Conservation (phyloP, 2,113 vertebrate genomes). For the Aspiorhynchus laticeps region DNA sequence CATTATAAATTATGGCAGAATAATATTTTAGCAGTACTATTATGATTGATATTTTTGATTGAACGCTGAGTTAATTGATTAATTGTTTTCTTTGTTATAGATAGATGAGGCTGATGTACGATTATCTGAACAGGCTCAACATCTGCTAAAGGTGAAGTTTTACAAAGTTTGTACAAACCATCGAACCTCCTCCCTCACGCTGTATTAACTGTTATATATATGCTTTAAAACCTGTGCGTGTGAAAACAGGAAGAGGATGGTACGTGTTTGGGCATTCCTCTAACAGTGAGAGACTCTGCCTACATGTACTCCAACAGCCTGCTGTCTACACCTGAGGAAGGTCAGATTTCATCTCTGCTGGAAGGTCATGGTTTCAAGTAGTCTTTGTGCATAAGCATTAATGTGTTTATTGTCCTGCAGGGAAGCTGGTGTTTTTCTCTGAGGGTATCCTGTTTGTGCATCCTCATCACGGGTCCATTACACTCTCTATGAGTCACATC, state of each 20-base stretch:
- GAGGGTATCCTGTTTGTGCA: slow-evolving; percentile 87
- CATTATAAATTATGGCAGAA: neutral
- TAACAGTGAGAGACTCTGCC: slow-evolving; percentile 81
- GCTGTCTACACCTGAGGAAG: slow-evolving; percentile 85
- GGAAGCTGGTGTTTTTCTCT: slow-evolving; percentile 89
- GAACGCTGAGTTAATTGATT: neutral
- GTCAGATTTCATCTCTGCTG: slow-evolving; percentile 65
- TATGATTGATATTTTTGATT: neutral
- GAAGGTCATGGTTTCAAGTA: neutral
- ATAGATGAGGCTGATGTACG: slow-evolving; percentile 90
- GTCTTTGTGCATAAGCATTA: neutral
- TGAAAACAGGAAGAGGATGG: slow-evolving; percentile 73
- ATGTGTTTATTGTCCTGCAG: slow-evolving; percentile 65
- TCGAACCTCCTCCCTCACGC: neutral
- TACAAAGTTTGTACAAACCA: neutral
- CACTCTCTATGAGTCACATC: slow-evolving; percentile 84
- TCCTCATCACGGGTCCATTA: slow-evolving; percentile 81
- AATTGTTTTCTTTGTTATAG: slow-evolving; percentile 70
- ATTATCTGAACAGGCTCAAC: slow-evolving; percentile 85
- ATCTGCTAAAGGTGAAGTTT: slow-evolving; percentile 75
- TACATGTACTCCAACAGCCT: slow-evolving; percentile 81
- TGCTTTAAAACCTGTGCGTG: slow-evolving; percentile 32
- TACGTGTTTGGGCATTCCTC: slow-evolving; percentile 82
- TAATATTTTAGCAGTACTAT: neutral
- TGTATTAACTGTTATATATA: neutral